Base-by-base conservation (phyloP, 2,113 vertebrate genomes). In the Osmerus mordax region DNA sequence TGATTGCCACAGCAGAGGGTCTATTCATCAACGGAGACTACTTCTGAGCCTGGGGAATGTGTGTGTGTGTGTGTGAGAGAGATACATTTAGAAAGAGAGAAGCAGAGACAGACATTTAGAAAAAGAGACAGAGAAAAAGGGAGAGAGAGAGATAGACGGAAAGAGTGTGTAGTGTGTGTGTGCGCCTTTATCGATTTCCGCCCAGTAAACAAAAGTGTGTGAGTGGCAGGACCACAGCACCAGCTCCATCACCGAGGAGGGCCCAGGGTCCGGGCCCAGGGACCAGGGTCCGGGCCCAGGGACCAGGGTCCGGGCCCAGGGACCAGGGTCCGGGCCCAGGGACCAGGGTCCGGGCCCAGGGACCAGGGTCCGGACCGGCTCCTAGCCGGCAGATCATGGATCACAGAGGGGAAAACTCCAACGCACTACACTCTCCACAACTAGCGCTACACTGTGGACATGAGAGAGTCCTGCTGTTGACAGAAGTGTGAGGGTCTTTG, bases 161-260 rank as follows among this genome's bases (percentile, higher is more conserved):
- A 41, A 41, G 36, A 9, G 36, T 2, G 5, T 41, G 36, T 9
- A 41, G 36, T 41, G 36, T 41, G 36, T 41, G 36, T 41, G 36
- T 9, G 36, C 8, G 36, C 8, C 36, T 41, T 41, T 86, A 90
- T 90, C 54, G 89, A 90, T 41, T 41, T 88, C 84, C 70, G 47
- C 63, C 72, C 55, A 1, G 82, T 85, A 86, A 87, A 86, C 83
- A 84, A 82, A 75, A 21, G 67, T 73, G 76, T 41, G 64, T 84
- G 84, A 88, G 69, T 86, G 87, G 87, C 75, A 67, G 82, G 80
- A 83, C 87, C 87, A 86, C 82, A 84, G 84, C 74, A 80, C 62
- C 70, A 36, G 77, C 75, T 65, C 32, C 74, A 79, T 79, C 81
- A 72, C 73, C 41, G 74, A 83, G 77, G 77, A 72, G 80, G 67